Percentiles rank a stretch among this genome's conserved stretches.
Evolutionary conservation across 2,888 invertebrate genomes (phyloP).

Genomic region (Callimorpha dominula): DNA sequence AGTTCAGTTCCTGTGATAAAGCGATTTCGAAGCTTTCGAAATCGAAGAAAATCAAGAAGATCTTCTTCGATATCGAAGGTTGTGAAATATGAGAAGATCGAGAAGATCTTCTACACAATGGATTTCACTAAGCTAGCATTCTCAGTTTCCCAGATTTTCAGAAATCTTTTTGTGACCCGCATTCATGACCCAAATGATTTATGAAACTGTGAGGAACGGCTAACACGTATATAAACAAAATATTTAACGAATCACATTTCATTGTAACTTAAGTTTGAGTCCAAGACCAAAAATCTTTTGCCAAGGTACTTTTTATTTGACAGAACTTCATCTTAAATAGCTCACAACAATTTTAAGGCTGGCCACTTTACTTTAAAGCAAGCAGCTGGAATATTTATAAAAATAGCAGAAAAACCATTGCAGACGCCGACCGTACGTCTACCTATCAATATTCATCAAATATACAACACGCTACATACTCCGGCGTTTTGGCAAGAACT

Average conservation of each 20-base stretch:
- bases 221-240: not conserved
- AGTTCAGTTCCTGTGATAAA: too few relatives aligned
- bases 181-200: too few relatives aligned
- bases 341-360: constrained; percentile 53
- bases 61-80: too few relatives aligned
- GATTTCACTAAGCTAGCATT: too few relatives aligned
- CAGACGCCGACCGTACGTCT: constrained; percentile 40
- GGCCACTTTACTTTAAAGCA: constrained; percentile 74
- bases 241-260: not conserved
- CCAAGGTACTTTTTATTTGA: not conserved
- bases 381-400: constrained; percentile 73
- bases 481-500: constrained; percentile 18
- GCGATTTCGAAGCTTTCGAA: too few relatives aligned
- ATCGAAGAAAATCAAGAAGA: too few relatives aligned
- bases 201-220: too few relatives aligned
- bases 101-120: too few relatives aligned
- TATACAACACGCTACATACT: constrained; percentile 23
- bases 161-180: too few relatives aligned
- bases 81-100: too few relatives aligned
- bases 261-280: not conserved
- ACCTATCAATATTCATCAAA: constrained; percentile 36
- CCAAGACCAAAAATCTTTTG: not conserved
- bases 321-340: constrained; percentile 62
- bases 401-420: constrained; percentile 71
- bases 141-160: too few relatives aligned